Conservation (phyloP, 2,888 invertebrate genomes). For the Theretra japonica region DNA sequence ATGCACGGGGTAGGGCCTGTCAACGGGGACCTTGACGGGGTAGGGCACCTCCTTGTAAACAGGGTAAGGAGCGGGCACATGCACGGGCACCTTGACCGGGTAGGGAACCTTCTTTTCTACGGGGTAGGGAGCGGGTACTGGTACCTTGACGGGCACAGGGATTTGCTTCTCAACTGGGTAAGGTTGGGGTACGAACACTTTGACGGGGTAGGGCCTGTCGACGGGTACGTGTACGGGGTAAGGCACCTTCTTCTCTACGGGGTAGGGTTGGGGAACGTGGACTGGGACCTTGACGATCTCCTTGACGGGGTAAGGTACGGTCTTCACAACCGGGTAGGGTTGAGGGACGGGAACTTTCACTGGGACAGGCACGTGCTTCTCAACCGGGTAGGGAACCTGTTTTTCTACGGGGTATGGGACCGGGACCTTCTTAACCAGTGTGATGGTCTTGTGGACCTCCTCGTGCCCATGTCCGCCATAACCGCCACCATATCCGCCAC, state of each 20-base stretch:
- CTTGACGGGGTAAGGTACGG: slow-evolving; percentile 88
- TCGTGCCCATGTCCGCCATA: slow-evolving; percentile 66
- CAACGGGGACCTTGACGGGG: slow-evolving; percentile 87
- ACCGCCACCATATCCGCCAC: slow-evolving; percentile 85
- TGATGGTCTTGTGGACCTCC: slow-evolving; percentile 87
- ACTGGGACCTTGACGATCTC: slow-evolving; percentile 85
- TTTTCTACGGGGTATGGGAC: slow-evolving; percentile 90
- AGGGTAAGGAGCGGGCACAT: slow-evolving; percentile 87
- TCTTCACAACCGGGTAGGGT: slow-evolving; percentile 88
- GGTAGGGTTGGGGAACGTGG: slow-evolving; percentile 88
- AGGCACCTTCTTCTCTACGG: slow-evolving; percentile 86
- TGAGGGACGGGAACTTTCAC: slow-evolving; percentile 87
- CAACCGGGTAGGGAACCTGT: slow-evolving; percentile 88
- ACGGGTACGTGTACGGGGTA: slow-evolving; percentile 82
- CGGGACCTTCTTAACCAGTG: slow-evolving; percentile 90
- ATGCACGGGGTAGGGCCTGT: slow-evolving; percentile 87
- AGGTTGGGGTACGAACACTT: slow-evolving; percentile 84
- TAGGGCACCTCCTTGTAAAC: slow-evolving; percentile 83
- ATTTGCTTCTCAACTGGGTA: slow-evolving; percentile 87
- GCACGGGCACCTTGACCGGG: slow-evolving; percentile 86
- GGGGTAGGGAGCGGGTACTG: slow-evolving; percentile 88
- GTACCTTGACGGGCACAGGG: slow-evolving; percentile 87
- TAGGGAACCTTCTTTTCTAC: slow-evolving; percentile 88
- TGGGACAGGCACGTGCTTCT: slow-evolving; percentile 86
- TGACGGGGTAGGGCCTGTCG: slow-evolving; percentile 80